A percentile compares a stretch with the other conserved stretches of the same genome.
Conservation (phyloP, 2,888 invertebrate genomes). For the Dolichopus griseipennis region DNA sequence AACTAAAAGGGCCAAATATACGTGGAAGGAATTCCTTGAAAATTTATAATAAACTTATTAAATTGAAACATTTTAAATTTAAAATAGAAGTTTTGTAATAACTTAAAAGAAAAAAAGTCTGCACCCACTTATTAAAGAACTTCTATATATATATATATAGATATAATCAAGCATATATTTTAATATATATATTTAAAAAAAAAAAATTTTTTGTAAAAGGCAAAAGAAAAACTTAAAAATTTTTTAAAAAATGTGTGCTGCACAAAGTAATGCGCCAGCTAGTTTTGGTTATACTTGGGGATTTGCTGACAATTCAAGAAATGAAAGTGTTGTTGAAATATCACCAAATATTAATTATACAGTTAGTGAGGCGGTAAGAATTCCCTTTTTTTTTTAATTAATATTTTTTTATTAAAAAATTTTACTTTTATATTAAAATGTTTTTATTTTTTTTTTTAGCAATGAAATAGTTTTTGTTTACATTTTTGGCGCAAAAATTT, state of each 20-base stretch:
- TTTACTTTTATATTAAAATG: not conserved
- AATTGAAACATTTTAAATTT: too few species aligned
- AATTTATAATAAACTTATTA: too few species aligned
- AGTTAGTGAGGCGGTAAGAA: slow-evolving; percentile 44
- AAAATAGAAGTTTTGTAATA: too few species aligned
- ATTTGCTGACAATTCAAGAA: slow-evolving; percentile 42
- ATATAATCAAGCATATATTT: too few species aligned
- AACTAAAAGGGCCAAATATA: too few species aligned
- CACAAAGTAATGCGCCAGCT: slow-evolving; percentile 43
- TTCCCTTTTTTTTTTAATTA: not conserved
- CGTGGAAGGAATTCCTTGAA: too few species aligned
- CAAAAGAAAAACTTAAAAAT: too few species aligned
- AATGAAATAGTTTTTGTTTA: not conserved
- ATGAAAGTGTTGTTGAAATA: slow-evolving; percentile 44
- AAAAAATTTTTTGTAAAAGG: too few species aligned
- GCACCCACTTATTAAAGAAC: too few species aligned
- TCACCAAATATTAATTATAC: slow-evolving; percentile 44
- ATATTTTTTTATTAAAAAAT: not conserved
- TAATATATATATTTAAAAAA: too few species aligned
- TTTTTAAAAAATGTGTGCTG: slow-evolving; percentile 38
- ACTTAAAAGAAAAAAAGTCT: too few species aligned
- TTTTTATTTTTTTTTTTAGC: not conserved
- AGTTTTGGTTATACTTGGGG: slow-evolving; percentile 44
- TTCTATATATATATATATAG: too few species aligned
- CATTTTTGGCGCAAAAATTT: slow-evolving; percentile 2